These are phyloP conservation scores for Drosophila ustulata DNA, from an alignment of 2,888 invertebrate genomes.

Conservation along the genomic window DNA sequence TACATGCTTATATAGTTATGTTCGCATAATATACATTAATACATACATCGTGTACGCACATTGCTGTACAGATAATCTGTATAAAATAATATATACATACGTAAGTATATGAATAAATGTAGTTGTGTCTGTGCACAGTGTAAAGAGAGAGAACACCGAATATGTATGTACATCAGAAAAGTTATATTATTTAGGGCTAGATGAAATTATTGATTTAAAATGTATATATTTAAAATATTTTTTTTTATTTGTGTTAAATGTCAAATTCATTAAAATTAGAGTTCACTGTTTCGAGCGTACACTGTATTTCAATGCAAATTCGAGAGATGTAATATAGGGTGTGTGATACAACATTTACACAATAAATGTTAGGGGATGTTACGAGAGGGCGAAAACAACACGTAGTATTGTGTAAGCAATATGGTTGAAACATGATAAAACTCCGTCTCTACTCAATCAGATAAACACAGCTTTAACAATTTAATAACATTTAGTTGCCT, in stretches of 20 bases:
- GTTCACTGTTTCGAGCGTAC: background rate
- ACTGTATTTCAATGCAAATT: conserved; percentile 5
- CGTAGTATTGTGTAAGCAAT: conserved; percentile 19
- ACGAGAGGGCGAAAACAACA: conserved; percentile 37
- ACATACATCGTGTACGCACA: conserved; percentile 9
- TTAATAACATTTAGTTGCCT: background rate
- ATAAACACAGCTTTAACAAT: background rate
- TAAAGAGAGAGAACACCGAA: too few relatives aligned
- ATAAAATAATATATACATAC: background rate
- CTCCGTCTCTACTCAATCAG: background rate
- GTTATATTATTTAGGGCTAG: too few relatives aligned
- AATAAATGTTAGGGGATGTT: conserved; percentile 64
- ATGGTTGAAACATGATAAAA: conserved; percentile 22
- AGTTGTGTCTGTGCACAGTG: too few relatives aligned
- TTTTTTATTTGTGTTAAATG: too few relatives aligned
- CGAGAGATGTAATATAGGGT: conserved; percentile 59
- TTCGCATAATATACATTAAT: background rate
- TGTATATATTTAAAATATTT: background rate
- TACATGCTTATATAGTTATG: too few relatives aligned
- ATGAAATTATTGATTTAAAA: too few relatives aligned
- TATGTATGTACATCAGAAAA: too few relatives aligned
- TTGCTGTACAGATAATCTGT: conserved; percentile 5
- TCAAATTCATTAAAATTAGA: too few relatives aligned
- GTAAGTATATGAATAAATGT: background rate
- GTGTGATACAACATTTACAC: conserved; percentile 61